A percentile compares a stretch with the other conserved stretches of the same genome.
Evolutionary conservation across 2,113 vertebrate species (phyloP).

Genomic region (Hirundichthys speculiger): DNA sequence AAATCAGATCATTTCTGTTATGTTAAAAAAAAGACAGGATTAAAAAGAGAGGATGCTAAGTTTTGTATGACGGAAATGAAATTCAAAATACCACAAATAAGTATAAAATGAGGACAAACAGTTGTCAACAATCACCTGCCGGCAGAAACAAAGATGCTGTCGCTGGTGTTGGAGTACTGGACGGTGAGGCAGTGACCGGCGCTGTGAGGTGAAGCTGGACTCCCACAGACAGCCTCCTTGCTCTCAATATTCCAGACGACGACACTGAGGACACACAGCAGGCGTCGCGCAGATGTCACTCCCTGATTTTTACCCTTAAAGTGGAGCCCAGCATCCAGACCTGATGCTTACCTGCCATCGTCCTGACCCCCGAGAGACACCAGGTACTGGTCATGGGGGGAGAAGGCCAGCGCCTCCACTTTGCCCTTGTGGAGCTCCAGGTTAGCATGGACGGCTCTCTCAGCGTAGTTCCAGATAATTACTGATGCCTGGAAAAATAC

Average conservation of each 20-base stretch:
- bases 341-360: conserved; percentile 84
- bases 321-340: neutral
- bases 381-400: conserved; percentile 87
- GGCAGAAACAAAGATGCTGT: conserved; percentile 87
- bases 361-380: conserved; percentile 90
- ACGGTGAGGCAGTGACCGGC: conserved; percentile 77
- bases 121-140: conserved; percentile 86
- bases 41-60: too few species aligned
- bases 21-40: too few species aligned
- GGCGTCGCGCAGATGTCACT: neutral
- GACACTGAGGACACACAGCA: conserved; percentile 77
- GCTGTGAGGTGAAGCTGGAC: conserved; percentile 78
- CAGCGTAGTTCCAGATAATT: conserved; percentile 88
- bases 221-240: conserved; percentile 86
- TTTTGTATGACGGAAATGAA: too few species aligned
- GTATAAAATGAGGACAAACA: too few species aligned
- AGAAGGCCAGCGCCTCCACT: conserved; percentile 88
- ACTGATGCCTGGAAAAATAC: conserved; percentile 82
- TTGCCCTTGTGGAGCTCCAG: conserved; percentile 88
- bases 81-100: too few species aligned
- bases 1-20: too few species aligned
- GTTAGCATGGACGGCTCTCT: conserved; percentile 77
- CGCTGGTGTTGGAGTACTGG: conserved; percentile 78
- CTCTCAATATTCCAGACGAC: conserved; percentile 87
- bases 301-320: neutral